These are phyloP conservation scores for Conger conger DNA, from an alignment of 2,113 vertebrate species.

Conservation along the genomic window DNA sequence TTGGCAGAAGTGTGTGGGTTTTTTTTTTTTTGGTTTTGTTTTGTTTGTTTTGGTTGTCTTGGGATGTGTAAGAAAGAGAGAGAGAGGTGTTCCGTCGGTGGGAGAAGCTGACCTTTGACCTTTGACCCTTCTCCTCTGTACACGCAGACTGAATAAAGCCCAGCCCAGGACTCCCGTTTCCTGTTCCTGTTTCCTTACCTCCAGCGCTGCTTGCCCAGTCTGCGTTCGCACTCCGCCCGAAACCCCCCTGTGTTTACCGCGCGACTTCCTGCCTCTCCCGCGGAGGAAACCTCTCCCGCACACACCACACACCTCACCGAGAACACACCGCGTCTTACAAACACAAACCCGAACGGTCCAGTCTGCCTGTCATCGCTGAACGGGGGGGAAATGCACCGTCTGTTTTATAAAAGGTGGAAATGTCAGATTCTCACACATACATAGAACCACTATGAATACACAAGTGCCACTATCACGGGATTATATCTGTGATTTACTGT, in stretches of 20 bases:
- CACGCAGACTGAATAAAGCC: not conserved
- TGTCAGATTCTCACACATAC: no score
- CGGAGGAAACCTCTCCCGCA: no score
- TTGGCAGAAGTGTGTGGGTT: no score
- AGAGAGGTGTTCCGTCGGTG: not conserved
- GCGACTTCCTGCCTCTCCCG: not conserved
- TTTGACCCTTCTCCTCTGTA: not conserved
- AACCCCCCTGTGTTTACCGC: not conserved
- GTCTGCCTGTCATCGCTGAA: no score
- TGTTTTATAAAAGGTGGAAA: no score
- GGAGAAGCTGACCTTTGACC: not conserved
- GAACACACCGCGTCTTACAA: no score
- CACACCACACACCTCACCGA: no score
- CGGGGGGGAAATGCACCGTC: no score
- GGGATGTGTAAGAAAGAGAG: not conserved
- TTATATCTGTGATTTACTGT: no score
- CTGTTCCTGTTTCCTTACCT: not conserved
- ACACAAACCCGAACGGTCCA: no score
- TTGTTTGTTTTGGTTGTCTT: not conserved
- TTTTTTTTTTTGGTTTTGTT: not conserved
- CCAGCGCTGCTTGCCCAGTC: not conserved
- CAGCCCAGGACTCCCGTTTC: not conserved
- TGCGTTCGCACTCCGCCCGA: not conserved
- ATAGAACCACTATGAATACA: no score
- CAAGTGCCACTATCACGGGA: no score